These are phyloP conservation scores for Triplophysa dalaica DNA, from an alignment of 2,113 vertebrate species.

Conservation along the genomic window DNA sequence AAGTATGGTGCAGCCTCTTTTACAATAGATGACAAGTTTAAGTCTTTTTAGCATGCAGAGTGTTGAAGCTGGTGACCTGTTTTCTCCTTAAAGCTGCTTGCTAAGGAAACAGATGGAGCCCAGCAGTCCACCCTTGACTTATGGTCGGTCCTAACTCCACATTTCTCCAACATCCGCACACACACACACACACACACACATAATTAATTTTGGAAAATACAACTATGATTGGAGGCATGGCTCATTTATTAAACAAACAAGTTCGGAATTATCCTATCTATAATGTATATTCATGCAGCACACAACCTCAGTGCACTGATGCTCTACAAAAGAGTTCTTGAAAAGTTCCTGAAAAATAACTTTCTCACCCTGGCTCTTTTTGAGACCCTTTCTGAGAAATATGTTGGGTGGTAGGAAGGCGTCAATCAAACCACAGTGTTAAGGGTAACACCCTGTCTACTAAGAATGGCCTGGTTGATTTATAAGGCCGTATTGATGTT, in stretches of 20 bases:
- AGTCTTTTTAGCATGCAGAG: no score
- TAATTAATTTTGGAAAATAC: slow-evolving; percentile 55
- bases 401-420: not conserved
- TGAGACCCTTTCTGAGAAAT: not conserved
- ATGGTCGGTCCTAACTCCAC: not conserved
- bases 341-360: not conserved
- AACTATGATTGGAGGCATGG: slow-evolving; percentile 48
- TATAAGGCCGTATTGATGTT: not conserved
- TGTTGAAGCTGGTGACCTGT: slow-evolving; percentile 32
- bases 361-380: not conserved
- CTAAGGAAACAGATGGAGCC: not conserved
- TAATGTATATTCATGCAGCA: slow-evolving; percentile 39
- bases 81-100: not conserved
- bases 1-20: slow-evolving; percentile 16
- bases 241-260: slow-evolving; percentile 58
- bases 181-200: slow-evolving; percentile 7
- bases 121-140: not conserved
- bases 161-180: not conserved
- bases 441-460: not conserved
- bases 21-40: slow-evolving; percentile 9
- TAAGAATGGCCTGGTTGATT: not conserved
- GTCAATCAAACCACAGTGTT: not conserved
- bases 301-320: slow-evolving; percentile 17
- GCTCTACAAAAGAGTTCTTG: slow-evolving; percentile 8
- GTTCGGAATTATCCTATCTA: slow-evolving; percentile 27